Evolutionary conservation across 1,140 invertebrate genomes (phyloP), one percentile per base, ranked within the genome.

Genomic region (Harlomillsia oculata): DNA sequence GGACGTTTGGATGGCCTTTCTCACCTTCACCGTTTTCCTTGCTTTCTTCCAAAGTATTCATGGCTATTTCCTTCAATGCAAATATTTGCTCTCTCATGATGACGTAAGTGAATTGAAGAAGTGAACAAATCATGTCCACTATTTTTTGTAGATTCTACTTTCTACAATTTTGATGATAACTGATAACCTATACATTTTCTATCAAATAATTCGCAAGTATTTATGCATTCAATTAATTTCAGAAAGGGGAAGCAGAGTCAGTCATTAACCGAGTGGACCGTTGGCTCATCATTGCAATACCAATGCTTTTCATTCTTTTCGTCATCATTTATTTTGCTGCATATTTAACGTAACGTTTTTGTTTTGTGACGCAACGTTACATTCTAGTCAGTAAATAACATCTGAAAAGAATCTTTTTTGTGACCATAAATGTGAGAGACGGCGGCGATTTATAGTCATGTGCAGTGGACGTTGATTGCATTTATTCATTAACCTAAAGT

Each of bases 1-100:
- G 9, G 60, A 62, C 37, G 37, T 62, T 6, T 62, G 60, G 60
- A 49, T 57, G 14, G 43, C 25, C 29, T 0, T 51, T 9, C 28
- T 58, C 1, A 29, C 6, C 5, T 0, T 41, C 1, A 26, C 36
- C 9, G 16, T 52, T 25, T 51, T 54, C 36, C 9, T 62, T 1
- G 23, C 36, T 41, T 43, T 62, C 5, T 5, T 29, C 28, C 49
- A 52, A 41, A 54, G 44, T 32, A 25, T 58, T 34, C 46, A 46
- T 16, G 28, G 8, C 25, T 30, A 26, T 30, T 48, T 48, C 11
- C 8, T n/a, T 18, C 53, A 49, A 5, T 23, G 20, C 13, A 14
- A 39, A 36, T 37, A 26, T n/a, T 37, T 32, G 13, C 34, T 37
- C 3, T n/a, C 34, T 14, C 20, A 50, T 14, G n/a, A n/a, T n/a